phyloP scores from a whole-genome alignment of 2,797 vertebrate genomes.

The Pseudomugil gertrudae region DNA sequence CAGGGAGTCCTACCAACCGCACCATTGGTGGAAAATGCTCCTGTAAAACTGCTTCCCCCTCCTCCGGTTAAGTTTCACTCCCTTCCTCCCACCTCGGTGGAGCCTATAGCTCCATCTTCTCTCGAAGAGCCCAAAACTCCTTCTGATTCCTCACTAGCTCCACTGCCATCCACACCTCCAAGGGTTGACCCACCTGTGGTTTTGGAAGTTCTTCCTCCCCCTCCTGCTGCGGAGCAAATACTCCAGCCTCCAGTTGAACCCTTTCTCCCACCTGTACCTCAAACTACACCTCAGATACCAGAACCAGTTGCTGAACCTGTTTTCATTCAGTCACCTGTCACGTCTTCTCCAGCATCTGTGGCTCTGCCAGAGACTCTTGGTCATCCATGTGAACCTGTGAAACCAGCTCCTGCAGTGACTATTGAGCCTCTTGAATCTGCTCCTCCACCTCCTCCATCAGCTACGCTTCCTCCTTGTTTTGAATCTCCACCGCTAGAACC shows the following conservation, averaged over 20 bases:
- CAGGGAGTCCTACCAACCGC: conserved; percentile 29
- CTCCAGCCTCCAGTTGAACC: conserved; percentile 27
- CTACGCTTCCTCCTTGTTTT: conserved; percentile 13
- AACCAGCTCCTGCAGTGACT: conserved; percentile 6
- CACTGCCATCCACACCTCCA: neutral
- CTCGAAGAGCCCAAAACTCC: conserved; percentile 15
- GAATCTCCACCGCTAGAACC: conserved; percentile 28
- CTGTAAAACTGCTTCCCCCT: conserved; percentile 47
- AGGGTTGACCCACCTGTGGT: neutral
- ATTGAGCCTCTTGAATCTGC: conserved; percentile 17
- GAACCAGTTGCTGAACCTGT: conserved; percentile 9
- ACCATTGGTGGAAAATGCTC: conserved; percentile 24
- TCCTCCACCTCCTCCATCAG: neutral
- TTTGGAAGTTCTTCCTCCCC: conserved; percentile 17
- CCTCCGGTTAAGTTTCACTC: conserved; percentile 60
- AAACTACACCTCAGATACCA: neutral
- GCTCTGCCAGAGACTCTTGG: neutral
- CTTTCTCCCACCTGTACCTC: conserved; percentile 1
- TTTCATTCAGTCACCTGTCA: conserved; percentile 17
- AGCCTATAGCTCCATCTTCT: conserved; percentile 19
- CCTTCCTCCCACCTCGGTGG: conserved; percentile 34
- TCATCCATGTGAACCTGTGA: conserved; percentile 20
- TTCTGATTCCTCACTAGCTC: neutral
- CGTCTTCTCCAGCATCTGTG: neutral
- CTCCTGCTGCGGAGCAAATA: conserved; percentile 25